Base-by-base conservation (phyloP, 2,113 vertebrate genomes). In the Pedionomus torquatus region DNA sequence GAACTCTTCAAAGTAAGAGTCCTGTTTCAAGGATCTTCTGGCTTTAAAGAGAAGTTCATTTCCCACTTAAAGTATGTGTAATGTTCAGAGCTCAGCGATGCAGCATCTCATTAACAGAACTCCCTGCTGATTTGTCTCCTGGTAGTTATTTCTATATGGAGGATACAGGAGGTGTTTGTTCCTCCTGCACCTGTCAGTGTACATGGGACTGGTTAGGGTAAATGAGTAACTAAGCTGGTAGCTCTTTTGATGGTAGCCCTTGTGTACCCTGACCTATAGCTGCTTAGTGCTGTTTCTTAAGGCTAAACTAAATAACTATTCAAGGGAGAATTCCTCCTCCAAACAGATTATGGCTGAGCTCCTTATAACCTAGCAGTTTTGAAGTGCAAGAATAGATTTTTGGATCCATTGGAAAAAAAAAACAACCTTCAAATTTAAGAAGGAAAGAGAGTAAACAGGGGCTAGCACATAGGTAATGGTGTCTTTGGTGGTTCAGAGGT, bases 1-100 rank as follows among this genome's bases (percentile, higher is more conserved):
- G 46, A 89, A 87, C 37, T 71, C 37, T 95, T 97, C 72, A 83
- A 95, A 96, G 78, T 52, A 80, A 76, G 35, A 95, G 54, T 91
- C 72, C 71, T 61, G n/a, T 80, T 92, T 93, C 83, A 91, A 95
- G 41, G 57, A 43, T 83, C 44, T 90, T 90, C 60, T 74, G 68
- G 49, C 37, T 55, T 86, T 75, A 95, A 92, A 96, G 68, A 66
- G 63, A 78, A 93, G 70, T 87, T 87, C 35, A 78, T 91, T 95
- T 90, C 83, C 48, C 35, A n/a, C 58, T 89, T 87, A 64, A 95
- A 97, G 90, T 80, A 46, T 49, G 75, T 66, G 55, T 77, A 65
- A 61, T 71, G 64, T 68, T 57, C 35, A 63, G 86, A 96, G 78
- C 68, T 93, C 71, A 72, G 85, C 69, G 81, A 87, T 68, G 92